phyloP scores from a whole-genome alignment of 2,113 vertebrate species.

The Ctenomys sociabilis region DNA sequence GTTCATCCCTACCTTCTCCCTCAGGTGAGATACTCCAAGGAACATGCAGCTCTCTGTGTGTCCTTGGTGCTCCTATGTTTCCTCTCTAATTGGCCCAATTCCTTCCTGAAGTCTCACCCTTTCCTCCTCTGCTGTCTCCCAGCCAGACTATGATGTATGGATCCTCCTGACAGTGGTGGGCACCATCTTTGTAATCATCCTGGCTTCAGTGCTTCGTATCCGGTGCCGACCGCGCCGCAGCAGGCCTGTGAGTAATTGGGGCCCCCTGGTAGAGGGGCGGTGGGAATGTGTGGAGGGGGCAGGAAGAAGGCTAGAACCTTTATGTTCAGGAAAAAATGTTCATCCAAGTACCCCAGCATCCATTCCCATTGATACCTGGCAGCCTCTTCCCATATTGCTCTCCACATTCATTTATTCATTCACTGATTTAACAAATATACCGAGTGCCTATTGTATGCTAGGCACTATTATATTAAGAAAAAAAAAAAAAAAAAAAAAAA shows the following conservation, averaged over 20 bases:
- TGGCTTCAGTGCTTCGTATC: slow-evolving; percentile 73
- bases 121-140: slow-evolving; percentile 61
- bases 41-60: neutral
- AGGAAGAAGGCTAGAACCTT: neutral
- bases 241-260: slow-evolving; percentile 70
- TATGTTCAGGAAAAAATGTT: neutral
- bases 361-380: neutral
- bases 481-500: too few relatives aligned
- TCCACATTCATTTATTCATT: neutral
- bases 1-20: neutral
- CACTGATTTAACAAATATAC: neutral
- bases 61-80: neutral
- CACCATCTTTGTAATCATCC: slow-evolving; percentile 91
- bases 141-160: slow-evolving; percentile 95
- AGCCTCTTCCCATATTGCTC: neutral
- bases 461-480: neutral
- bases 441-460: neutral
- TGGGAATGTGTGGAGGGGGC: neutral
- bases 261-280: neutral
- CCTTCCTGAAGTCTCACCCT: slow-evolving; percentile 30
- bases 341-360: neutral
- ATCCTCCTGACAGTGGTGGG: slow-evolving; percentile 95
- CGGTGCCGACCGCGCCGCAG: slow-evolving; percentile 70
- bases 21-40: neutral
- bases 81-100: neutral